Percentiles rank a stretch among this genome's conserved stretches.
phyloP scores from a whole-genome alignment of 2,797 vertebrate species.

The Rhinogobio ventralis region DNA sequence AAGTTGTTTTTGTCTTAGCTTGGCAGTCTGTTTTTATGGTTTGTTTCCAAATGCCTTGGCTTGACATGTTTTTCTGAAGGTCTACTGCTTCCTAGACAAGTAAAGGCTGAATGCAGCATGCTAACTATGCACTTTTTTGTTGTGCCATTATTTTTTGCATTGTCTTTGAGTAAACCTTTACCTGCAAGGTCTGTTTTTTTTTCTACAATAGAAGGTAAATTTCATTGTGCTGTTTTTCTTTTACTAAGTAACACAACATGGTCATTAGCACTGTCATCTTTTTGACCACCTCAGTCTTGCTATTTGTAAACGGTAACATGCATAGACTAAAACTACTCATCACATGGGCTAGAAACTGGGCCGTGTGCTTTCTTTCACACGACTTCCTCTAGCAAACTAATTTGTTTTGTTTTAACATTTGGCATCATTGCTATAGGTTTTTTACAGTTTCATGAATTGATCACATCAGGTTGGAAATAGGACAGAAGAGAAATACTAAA shows the following conservation, averaged over 20 bases:
- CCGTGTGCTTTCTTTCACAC: neutral
- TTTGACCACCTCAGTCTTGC: constrained; percentile 8
- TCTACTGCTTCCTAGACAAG: constrained; percentile 31
- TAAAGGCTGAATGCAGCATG: constrained; percentile 50
- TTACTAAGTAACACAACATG: constrained; percentile 12
- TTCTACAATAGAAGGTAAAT: constrained; percentile 10
- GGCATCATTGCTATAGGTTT: neutral
- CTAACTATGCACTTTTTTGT: constrained; percentile 38
- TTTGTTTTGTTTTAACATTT: constrained; percentile 27
- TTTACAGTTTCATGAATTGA: constrained; percentile 12
- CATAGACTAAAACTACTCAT: constrained; percentile 43
- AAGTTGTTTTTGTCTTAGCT: constrained; percentile 20
- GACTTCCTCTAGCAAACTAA: neutral
- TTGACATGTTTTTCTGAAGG: constrained; percentile 7
- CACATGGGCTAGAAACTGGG: neutral
- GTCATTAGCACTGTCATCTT: constrained; percentile 1
- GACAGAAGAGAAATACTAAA: constrained; percentile 26
- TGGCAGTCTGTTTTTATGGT: constrained; percentile 46
- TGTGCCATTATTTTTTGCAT: constrained; percentile 17
- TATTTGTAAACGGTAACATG: constrained; percentile 36
- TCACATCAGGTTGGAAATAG: neutral
- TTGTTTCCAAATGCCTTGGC: constrained; percentile 32
- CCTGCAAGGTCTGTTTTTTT: constrained; percentile 38
- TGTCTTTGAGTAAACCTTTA: constrained; percentile 34
- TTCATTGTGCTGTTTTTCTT: constrained; percentile 32